A percentile compares a stretch with the other conserved stretches of the same genome.
Evolutionary conservation across 2,113 vertebrate species (phyloP).

Genomic region (Protobothrops mucrosquamatus): DNA sequence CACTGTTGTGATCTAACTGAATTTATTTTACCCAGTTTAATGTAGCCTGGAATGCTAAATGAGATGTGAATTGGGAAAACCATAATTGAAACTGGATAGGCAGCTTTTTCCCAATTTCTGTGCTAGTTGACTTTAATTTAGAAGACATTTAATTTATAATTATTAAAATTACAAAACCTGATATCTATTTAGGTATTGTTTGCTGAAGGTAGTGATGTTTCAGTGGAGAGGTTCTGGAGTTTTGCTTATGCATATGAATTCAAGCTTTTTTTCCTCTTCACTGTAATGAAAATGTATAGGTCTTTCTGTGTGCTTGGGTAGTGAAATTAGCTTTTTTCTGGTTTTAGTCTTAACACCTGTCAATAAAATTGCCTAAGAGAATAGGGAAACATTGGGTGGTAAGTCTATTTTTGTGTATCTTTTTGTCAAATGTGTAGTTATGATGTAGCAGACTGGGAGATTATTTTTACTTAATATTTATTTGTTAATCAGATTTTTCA

Average conservation of each 20-base stretch:
- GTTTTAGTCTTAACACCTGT: constrained; percentile 39
- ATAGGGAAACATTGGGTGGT: constrained; percentile 26
- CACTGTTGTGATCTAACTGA: constrained; percentile 22
- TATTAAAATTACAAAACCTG: constrained; percentile 14
- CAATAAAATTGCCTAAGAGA: constrained; percentile 46
- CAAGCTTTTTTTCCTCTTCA: constrained; percentile 38
- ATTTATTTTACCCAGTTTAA: constrained; percentile 60
- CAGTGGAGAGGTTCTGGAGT: constrained; percentile 36
- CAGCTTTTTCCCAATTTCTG: constrained; percentile 32
- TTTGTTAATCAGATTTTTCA: constrained; percentile 53
- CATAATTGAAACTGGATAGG: constrained; percentile 41
- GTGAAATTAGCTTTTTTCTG: constrained; percentile 41
- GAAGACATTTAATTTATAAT: constrained; percentile 38
- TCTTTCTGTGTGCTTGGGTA: constrained; percentile 45
- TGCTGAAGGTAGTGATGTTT: constrained; percentile 40
- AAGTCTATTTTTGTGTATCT: constrained; percentile 31
- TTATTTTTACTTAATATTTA: constrained; percentile 38
- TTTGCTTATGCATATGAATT: constrained; percentile 37
- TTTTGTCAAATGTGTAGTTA: constrained; percentile 26
- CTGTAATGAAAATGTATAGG: constrained; percentile 38
- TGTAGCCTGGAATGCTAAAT: constrained; percentile 60
- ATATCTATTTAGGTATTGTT: constrained; percentile 32
- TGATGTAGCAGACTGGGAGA: constrained; percentile 35
- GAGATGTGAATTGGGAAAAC: constrained; percentile 50
- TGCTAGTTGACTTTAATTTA: constrained; percentile 34